Base-by-base conservation (phyloP, 2,888 invertebrate species). In the Tribolium freemani region DNA sequence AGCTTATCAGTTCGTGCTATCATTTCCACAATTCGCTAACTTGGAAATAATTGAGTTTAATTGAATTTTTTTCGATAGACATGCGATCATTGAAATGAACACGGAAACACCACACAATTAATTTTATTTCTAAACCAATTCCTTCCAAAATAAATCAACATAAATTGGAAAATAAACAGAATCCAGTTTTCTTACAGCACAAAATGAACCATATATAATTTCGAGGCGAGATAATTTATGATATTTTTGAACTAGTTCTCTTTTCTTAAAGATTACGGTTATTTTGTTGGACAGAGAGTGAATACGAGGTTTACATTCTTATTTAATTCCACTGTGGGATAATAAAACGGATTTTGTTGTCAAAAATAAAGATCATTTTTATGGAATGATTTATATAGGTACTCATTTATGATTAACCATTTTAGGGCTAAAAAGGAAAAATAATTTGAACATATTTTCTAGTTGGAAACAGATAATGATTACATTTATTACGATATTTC, bases 1-100 rank as follows among this genome's bases (percentile, higher is more conserved):
- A 44, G 44, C 51, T 38, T 64, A 53, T 64, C 64, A 66, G 54
- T 51, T 46, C 56, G 30, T 45, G 38, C 45, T 64, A 56, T 66
- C 56, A 46, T 44, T 54, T 54, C 20, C 66, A 45, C 54, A 56
- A 66, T 66, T 54, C 66, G 56, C 56, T 56, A 66, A 66, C 66
- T 56, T 66, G 56, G 46, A 46, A 46, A 56, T 64, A 64, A 64
- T 64, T 44, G 44, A 10, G 31, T 64, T 51, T 64, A 64, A 64
- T 64, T 64, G 53, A 53, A 64, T 51, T 31, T 44, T 26, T 64
- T 64, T 20, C 64, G 30, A 53, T 44, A 44, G 38, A 58, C 20
- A 20, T 46, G 58, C 58, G 21, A 60, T 60, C 60, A 58, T 26
- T 60, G 53, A 44, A 64, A 53, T 57, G 38, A 13, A 57, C 38